Conservation (phyloP, 2,113 vertebrate genomes). For the Lagopus muta region DNA sequence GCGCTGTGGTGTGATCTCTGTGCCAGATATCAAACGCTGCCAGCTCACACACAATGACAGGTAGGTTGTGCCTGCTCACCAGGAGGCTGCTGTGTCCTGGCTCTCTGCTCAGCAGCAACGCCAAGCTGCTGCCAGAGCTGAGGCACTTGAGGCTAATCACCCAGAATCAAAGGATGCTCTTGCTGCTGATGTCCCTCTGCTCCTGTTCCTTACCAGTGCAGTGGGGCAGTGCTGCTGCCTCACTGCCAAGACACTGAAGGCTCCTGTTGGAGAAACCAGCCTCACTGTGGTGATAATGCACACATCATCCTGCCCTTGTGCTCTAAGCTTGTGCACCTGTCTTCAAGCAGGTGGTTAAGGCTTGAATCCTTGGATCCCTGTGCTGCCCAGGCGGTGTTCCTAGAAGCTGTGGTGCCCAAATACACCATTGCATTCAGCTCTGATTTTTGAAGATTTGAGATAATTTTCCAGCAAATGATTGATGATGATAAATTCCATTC, state of each 20-base stretch:
- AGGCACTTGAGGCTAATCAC: not conserved
- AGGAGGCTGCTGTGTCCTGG: rapidly evolving
- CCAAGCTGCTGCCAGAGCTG: not conserved
- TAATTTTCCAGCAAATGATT: not conserved
- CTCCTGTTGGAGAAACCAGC: not conserved
- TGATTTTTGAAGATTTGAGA: not conserved
- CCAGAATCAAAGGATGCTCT: not conserved
- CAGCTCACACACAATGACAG: conserved; percentile 89
- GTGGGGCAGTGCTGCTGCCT: not conserved
- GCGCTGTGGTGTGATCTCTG: conserved; percentile 92
- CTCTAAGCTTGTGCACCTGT: not conserved
- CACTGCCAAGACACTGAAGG: not conserved
- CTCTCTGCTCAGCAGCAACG: not conserved
- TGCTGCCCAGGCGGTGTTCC: not conserved
- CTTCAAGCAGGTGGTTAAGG: not conserved
- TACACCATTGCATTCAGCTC: not conserved
- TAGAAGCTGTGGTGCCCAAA: not conserved
- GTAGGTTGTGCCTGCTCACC: conserved; percentile 24
- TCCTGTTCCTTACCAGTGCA: not conserved
- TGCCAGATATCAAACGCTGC: conserved; percentile 91
- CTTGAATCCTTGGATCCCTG: not conserved
- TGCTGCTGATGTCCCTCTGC: not conserved
- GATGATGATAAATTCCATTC: not conserved
- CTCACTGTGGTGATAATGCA: not conserved
- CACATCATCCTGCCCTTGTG: not conserved